phyloP scores from a whole-genome alignment of 2,888 invertebrate species.

The Meteorus cinctellus region DNA sequence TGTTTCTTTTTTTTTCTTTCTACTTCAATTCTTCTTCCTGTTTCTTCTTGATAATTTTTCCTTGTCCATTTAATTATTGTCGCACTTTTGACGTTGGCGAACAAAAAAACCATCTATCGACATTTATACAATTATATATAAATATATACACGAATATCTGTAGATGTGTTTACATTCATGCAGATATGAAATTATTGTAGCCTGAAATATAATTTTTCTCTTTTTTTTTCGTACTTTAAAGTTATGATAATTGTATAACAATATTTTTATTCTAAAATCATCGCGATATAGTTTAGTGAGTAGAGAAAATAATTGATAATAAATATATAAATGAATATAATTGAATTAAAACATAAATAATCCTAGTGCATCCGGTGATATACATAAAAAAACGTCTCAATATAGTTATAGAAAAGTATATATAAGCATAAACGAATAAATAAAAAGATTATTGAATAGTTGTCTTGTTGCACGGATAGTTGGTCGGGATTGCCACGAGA shows the following conservation, averaged over 20 bases:
- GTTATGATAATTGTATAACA: background rate
- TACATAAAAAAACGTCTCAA: conserved; percentile 4
- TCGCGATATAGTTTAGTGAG: conserved; percentile 1
- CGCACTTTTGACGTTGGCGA: conserved; percentile 13
- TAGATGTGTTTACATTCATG: background rate
- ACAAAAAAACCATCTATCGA: background rate
- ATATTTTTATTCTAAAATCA: conserved; percentile 10
- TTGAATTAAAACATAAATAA: background rate
- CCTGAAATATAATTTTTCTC: background rate
- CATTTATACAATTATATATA: background rate
- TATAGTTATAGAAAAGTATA: conserved; percentile 6
- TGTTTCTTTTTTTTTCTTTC: conserved; percentile 40
- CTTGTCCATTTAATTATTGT: background rate
- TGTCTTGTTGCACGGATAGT: conserved; percentile 29
- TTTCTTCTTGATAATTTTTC: conserved; percentile 18
- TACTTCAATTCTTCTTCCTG: conserved; percentile 31
- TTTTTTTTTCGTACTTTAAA: conserved; percentile 28
- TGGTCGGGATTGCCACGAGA: conserved; percentile 13
- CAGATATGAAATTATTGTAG: conserved; percentile 1
- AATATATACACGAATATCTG: background rate
- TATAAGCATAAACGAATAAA: conserved; percentile 17
- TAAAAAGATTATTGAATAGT: conserved; percentile 8
- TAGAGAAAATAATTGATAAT: conserved; percentile 6
- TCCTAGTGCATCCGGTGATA: conserved; percentile 23
- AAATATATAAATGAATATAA: conserved; percentile 3